Evolutionary conservation across 1,140 invertebrate genomes (phyloP).

Genomic region (Diplogasteroides magnus): DNA sequence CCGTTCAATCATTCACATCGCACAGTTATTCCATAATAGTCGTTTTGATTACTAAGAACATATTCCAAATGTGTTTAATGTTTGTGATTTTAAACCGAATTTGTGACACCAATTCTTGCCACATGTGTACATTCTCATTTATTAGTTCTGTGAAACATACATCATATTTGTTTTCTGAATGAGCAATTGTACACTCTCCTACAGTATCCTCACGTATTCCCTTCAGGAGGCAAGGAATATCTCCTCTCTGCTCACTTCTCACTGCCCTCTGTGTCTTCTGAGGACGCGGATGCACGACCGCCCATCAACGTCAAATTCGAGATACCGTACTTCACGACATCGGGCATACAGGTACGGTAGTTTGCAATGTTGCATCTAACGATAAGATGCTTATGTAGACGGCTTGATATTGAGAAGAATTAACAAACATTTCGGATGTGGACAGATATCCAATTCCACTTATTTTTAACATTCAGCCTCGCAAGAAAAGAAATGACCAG

Average conservation of each 20-base stretch:
- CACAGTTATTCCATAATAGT: too few relatives aligned
- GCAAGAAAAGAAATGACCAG: background rate
- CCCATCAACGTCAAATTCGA: conserved; percentile 99
- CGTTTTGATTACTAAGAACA: too few relatives aligned
- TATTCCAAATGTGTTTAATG: too few relatives aligned
- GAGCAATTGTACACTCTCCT: background rate
- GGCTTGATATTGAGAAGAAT: too few relatives aligned
- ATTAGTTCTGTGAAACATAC: background rate
- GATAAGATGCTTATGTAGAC: too few relatives aligned
- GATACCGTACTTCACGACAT: conserved; percentile 98
- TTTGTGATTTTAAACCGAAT: too few relatives aligned
- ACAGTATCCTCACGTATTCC: background rate
- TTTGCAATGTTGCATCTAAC: too few relatives aligned
- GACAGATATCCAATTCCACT: conserved; percentile 1
- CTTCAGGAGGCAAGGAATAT: conserved; percentile 84
- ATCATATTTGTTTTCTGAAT: background rate
- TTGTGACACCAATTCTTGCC: too few relatives aligned
- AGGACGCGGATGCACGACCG: conserved; percentile 90
- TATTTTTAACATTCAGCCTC: too few relatives aligned
- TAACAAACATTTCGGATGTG: too few relatives aligned
- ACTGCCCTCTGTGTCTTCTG: conserved; percentile 80
- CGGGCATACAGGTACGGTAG: conserved; percentile 89
- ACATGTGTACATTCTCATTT: too few relatives aligned
- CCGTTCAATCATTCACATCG: too few relatives aligned
- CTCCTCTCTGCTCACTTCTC: conserved; percentile 98